Conservation (phyloP, 2,797 vertebrate species). For the Nyctalus aviator region DNA sequence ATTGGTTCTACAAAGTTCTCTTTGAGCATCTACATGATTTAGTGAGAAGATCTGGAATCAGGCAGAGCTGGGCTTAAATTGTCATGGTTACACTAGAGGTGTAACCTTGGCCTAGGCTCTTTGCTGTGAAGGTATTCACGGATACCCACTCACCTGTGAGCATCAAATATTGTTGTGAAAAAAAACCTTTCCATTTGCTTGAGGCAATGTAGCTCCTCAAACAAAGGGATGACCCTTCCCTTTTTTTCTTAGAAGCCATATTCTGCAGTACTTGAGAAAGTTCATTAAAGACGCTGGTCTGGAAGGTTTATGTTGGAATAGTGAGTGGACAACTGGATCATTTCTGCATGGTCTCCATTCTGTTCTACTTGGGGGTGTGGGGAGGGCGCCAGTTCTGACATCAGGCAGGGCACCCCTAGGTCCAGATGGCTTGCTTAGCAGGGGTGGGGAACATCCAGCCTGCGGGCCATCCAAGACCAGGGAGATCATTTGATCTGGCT, state of each 20-base stretch:
- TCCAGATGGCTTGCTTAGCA: not conserved
- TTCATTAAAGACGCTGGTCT: not conserved
- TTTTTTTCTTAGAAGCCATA: not conserved
- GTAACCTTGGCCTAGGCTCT: not conserved
- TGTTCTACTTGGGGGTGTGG: not conserved
- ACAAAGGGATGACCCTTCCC: not conserved
- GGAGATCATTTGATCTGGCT: no score
- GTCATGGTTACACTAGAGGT: accelerated
- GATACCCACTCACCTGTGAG: not conserved
- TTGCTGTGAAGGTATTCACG: no score
- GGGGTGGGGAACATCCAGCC: no score
- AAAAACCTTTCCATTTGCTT: not conserved
- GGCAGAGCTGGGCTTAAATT: not conserved
- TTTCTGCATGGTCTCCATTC: not conserved
- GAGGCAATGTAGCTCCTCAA: not conserved
- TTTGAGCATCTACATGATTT: not conserved
- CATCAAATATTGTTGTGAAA: not conserved
- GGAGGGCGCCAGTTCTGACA: not conserved
- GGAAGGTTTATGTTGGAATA: not conserved
- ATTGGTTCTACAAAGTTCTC: not conserved
- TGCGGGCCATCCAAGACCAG: no score
- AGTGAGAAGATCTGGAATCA: not conserved
- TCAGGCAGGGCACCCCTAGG: not conserved
- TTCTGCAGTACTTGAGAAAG: not conserved
- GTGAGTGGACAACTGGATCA: not conserved